phyloP scores from a whole-genome alignment of 2,113 vertebrate species.

The Crotalus helleri region DNA sequence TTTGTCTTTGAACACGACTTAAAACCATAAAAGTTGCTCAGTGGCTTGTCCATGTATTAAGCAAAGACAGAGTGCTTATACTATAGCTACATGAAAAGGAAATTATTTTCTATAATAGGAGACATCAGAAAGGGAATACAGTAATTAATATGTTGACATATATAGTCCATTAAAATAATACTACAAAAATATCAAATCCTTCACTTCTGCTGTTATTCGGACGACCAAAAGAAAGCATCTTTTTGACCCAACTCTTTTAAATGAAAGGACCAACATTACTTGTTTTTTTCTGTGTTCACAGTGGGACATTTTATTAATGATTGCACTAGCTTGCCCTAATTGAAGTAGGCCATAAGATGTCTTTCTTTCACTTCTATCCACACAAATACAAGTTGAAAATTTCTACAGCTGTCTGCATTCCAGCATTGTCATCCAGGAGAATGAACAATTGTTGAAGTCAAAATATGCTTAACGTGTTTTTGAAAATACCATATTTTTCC shows the following conservation, averaged over 20 bases:
- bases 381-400: conserved; percentile 13
- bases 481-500: not conserved
- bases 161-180: not conserved
- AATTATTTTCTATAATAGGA: conserved; percentile 7
- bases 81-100: not conserved
- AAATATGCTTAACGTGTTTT: not conserved
- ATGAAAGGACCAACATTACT: conserved; percentile 57
- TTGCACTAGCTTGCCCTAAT: conserved; percentile 42
- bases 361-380: conserved; percentile 16
- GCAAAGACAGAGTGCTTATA: not conserved
- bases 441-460: not conserved
- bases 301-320: conserved; percentile 49
- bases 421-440: not conserved
- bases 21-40: not conserved
- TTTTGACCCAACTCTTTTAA: not conserved
- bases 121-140: not conserved
- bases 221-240: not conserved
- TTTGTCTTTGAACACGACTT: conserved; percentile 37
- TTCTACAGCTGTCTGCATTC: not conserved
- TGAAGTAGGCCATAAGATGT: conserved; percentile 7
- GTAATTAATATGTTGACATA: not conserved
- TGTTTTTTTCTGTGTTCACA: conserved; percentile 48
- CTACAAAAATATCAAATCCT: not conserved
- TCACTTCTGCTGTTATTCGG: not conserved
- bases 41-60: not conserved